Evolutionary conservation across 1,140 invertebrate species (phyloP).

Genomic region (Eumaeus atala): DNA sequence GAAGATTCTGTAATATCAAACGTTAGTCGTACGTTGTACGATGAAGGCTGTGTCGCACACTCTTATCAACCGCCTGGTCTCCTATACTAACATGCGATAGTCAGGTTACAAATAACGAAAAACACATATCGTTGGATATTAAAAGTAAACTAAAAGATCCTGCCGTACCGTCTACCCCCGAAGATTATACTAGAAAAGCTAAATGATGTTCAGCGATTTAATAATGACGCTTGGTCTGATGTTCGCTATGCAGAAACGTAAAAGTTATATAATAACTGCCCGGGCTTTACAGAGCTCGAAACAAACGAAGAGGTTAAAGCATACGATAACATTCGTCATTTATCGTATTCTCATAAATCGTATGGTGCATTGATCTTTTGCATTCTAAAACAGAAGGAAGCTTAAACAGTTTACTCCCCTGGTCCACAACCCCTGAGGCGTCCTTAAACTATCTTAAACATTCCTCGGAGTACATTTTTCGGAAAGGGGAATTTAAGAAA

Average conservation of each 20-base stretch:
- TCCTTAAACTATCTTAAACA: slow-evolving; percentile 10
- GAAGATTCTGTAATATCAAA: too few species aligned
- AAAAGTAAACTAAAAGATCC: slow-evolving; percentile 24
- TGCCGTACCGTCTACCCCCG: slow-evolving; percentile 14
- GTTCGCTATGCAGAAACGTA: slow-evolving; percentile 29
- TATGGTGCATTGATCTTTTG: slow-evolving; percentile 25
- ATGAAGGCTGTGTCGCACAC: too few species aligned
- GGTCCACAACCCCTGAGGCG: slow-evolving; percentile 10
- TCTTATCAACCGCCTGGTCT: too few species aligned
- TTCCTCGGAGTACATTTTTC: slow-evolving; percentile 19
- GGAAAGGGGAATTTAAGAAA: slow-evolving; percentile 18
- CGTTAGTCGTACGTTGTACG: too few species aligned
- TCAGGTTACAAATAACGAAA: neutral
- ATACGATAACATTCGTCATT: slow-evolving; percentile 13
- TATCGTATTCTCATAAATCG: slow-evolving; percentile 22
- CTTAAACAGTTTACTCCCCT: slow-evolving; percentile 11
- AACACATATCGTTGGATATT: slow-evolving; percentile 20
- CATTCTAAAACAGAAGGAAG: slow-evolving; percentile 25
- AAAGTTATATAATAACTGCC: slow-evolving; percentile 25
- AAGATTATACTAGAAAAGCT: slow-evolving; percentile 23
- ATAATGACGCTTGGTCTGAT: slow-evolving; percentile 23
- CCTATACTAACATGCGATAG: too few species aligned
- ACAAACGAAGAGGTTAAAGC: slow-evolving; percentile 5
- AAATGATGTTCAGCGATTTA: slow-evolving; percentile 22
- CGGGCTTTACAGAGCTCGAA: slow-evolving; percentile 27